Percentiles rank a stretch among this genome's conserved stretches.
These are phyloP conservation scores for Tragelaphus buxtoni DNA, from an alignment of 2,113 vertebrate species.

Conservation along the genomic window DNA sequence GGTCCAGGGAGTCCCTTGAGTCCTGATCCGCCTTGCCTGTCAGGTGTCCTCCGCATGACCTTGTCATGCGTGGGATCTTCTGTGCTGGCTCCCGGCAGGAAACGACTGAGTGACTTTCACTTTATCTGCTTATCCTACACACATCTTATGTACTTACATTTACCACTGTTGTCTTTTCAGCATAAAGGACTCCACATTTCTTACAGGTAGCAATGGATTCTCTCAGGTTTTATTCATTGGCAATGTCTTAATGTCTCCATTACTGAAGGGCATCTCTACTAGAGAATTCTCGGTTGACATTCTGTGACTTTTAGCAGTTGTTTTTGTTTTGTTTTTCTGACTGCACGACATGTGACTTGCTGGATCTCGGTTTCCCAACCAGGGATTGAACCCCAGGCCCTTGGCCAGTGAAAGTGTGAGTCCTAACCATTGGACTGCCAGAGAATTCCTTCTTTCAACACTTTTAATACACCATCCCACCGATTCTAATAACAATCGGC, in stretches of 20 bases:
- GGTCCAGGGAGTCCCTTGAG: too few relatives aligned
- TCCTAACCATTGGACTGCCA: neutral
- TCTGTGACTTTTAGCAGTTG: neutral
- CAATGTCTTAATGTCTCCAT: neutral
- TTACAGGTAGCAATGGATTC: neutral
- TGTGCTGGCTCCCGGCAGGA: too few relatives aligned
- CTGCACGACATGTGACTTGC: too few relatives aligned
- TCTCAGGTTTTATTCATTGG: neutral
- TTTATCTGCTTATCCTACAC: neutral
- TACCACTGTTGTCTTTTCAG: neutral
- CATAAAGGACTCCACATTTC: neutral
- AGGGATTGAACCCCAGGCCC: neutral
- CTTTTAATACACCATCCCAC: neutral
- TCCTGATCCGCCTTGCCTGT: too few relatives aligned
- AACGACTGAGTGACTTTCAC: neutral
- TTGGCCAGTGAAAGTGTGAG: neutral
- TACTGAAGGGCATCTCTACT: neutral
- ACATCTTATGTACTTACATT: neutral
- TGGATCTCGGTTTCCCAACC: neutral
- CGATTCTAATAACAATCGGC: neutral
- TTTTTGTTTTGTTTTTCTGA: neutral
- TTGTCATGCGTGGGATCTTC: too few relatives aligned
- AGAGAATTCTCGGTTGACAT: neutral
- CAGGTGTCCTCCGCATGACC: too few relatives aligned
- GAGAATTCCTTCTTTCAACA: neutral